Evolutionary conservation across 2,797 vertebrate genomes (phyloP), one percentile per base, ranked within the genome.

Genomic region (Rhynchotus rufescens): DNA sequence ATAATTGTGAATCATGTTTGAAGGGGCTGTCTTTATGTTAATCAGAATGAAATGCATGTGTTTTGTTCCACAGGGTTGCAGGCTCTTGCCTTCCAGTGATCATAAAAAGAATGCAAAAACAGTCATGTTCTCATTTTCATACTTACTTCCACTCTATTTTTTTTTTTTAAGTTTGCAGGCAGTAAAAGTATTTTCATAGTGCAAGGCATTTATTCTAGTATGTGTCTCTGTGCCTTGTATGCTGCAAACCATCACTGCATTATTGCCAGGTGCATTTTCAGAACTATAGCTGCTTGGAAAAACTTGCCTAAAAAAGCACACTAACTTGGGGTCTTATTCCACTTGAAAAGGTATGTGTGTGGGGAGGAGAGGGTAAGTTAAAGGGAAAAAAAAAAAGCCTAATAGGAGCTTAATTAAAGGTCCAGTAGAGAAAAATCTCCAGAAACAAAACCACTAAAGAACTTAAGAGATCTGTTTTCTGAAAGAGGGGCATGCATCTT

Each of bases 321-420:
- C 74, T 76, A 75, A 96, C 95, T 71, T 89, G 57, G 80, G 57
- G 82, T 57, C 65, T 92, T 92, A 23, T 9, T 86, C 67, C 69
- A 11, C 0, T 72, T 84, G 30, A 79, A 95, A 92, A 76, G 44
- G 62, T 32, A 30, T 57, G 56, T 75, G 83, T 25, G 45, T 22
- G 3, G 5, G 10, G 40, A 73, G 75, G 86, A 73, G 89, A 64
- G 88, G 47, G 94, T 93, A 84, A 73, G 78, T 96, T 95, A 86
- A 94, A 92, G 80, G 32, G 42, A 10, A 10, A 36, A 36, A 36
- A 36, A 32, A 83, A 82, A 96, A 97, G 68, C 85, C 77, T 89
- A 74, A 82, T 62, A 96, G 96, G 95, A 96, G 96, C 94, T 97
- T 97, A 97, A 97, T 97, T 97, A 97, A 97, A 96, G 87, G 94